Conservation (phyloP, 2,888 invertebrate genomes). For the Heterodera filipjevi region DNA sequence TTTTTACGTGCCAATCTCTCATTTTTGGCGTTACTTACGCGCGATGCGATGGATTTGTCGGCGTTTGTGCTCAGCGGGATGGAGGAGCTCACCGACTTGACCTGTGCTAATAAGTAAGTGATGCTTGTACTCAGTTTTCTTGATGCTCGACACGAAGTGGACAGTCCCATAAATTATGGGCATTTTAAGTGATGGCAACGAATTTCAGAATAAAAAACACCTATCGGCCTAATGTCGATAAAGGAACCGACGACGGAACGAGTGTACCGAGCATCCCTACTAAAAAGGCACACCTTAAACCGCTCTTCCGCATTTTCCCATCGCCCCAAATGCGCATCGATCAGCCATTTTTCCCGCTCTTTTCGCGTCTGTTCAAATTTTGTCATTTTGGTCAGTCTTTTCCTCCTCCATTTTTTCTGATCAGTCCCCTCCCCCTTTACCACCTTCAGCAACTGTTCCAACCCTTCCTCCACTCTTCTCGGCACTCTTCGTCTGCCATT, state of each 20-base stretch:
- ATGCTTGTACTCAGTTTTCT: too few species aligned
- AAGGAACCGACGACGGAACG: too few species aligned
- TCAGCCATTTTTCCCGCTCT: constrained; percentile 4
- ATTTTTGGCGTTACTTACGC: neutral
- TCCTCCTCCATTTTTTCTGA: neutral
- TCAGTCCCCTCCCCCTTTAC: neutral
- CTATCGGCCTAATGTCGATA: too few species aligned
- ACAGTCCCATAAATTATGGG: too few species aligned
- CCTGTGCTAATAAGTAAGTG: neutral
- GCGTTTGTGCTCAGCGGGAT: neutral
- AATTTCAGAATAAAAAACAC: too few species aligned
- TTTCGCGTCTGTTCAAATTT: neutral
- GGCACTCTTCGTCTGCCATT: neutral
- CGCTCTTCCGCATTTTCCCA: neutral
- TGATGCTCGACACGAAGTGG: too few species aligned
- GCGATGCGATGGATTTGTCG: neutral
- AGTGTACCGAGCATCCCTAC: too few species aligned
- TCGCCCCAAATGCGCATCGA: neutral
- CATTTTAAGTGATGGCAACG: too few species aligned
- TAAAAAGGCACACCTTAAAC: neutral
- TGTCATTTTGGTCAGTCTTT: neutral
- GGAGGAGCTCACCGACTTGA: neutral
- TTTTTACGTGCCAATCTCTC: neutral
- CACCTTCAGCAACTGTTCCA: constrained; percentile 10
- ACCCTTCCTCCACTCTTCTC: neutral